Evolutionary conservation across 2,888 invertebrate species (phyloP), one percentile per base, ranked within the genome.

Genomic region (Mellilla xanthometata): DNA sequence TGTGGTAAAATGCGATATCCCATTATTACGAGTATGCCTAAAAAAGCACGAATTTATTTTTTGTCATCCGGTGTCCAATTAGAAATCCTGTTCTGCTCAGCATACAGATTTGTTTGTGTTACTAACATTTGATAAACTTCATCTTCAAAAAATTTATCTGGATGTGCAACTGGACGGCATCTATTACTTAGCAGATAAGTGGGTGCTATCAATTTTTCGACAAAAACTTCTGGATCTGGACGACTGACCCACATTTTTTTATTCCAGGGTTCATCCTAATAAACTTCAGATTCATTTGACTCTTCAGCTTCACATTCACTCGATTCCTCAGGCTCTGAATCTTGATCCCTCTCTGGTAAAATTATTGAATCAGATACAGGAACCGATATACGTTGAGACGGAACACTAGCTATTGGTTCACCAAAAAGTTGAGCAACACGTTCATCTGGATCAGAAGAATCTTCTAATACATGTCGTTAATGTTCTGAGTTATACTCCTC

Each of bases 61-160:
- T 19, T 19, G 19, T 19, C 19, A 19, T 4, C 19, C 19, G 19
- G 19, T 19, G 19, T 19, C 19, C 19, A 19, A 19, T 19, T 19
- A 19, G 19, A 19, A 19, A 19, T 19, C 19, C 19, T 19, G 19
- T 19, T 19, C 19, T 19, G 19, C 19, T 19, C 19, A 19, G 19
- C 19, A 19, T 19, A 19, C 19, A 19, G 19, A 19, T 19, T 19
- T 19, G 19, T 19, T 19, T 19, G 19, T 19, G 19, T 19, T 19
- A 41, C 33, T 22, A 44, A 28, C 44, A 41, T 19, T 7, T 50
- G 9, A 8, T 29, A 52, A 22, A 43, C 39, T 22, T 52, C 46
- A 27, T 45, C 32, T 27, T 9, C 10, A 22, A 43, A 43, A 43
- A 30, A 42, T 27, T 36, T 36, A 15, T 40, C 36, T 11, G 41